These are phyloP conservation scores for Rhadinocentrus ornatus DNA, from an alignment of 2,797 vertebrate genomes.

Conservation along the genomic window DNA sequence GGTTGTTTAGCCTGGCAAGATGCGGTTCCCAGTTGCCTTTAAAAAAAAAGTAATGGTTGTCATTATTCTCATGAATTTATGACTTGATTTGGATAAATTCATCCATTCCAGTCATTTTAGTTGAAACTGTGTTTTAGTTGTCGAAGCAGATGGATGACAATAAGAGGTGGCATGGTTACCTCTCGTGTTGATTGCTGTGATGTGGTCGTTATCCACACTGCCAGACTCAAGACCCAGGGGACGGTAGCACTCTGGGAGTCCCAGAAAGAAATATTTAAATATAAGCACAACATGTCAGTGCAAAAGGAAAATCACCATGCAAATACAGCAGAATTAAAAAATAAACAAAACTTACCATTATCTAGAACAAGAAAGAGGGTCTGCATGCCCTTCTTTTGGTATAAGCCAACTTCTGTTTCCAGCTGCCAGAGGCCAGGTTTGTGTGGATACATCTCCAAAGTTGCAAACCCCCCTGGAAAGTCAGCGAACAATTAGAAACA, in stretches of 20 bases:
- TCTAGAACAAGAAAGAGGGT: slow-evolving; percentile 90
- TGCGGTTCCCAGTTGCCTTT: slow-evolving; percentile 89
- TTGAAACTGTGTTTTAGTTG: background rate
- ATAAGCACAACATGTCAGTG: background rate
- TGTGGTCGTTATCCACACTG: slow-evolving; percentile 86
- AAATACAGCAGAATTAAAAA: background rate
- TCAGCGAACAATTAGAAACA: background rate
- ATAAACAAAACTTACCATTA: slow-evolving; percentile 80
- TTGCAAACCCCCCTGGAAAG: slow-evolving; percentile 88
- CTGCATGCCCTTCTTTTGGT: slow-evolving; percentile 92
- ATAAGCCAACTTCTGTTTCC: slow-evolving; percentile 89
- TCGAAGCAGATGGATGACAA: background rate
- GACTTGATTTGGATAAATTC: background rate
- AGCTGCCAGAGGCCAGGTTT: slow-evolving; percentile 94
- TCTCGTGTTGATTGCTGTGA: slow-evolving; percentile 83
- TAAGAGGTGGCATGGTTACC: slow-evolving; percentile 71
- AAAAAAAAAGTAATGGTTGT: slow-evolving; percentile 25
- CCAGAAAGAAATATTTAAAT: slow-evolving; percentile 1
- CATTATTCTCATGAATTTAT: background rate
- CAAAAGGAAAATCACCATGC: background rate
- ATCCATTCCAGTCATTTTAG: background rate
- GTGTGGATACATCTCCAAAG: slow-evolving; percentile 92
- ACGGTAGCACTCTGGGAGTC: slow-evolving; percentile 84
- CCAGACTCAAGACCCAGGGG: slow-evolving; percentile 89
- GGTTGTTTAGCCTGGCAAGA: slow-evolving; percentile 90